Percentiles rank a stretch among this genome's conserved stretches.
Evolutionary conservation across 2,888 invertebrate genomes (phyloP).

Genomic region (Trilocha varians): DNA sequence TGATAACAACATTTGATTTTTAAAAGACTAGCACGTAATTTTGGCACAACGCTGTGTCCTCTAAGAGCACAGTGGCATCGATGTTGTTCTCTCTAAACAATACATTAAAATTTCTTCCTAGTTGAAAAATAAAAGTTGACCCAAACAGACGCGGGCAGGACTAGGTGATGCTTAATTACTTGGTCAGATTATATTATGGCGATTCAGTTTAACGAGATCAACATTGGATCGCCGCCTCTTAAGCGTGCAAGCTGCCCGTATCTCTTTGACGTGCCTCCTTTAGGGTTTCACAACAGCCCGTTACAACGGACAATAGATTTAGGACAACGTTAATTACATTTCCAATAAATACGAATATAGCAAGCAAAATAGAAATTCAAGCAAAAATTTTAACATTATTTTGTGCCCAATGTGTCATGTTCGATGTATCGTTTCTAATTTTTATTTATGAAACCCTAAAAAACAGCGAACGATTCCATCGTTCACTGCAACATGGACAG

Average conservation of each 20-base stretch:
- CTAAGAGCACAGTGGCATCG: constrained; percentile 55
- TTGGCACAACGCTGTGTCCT: constrained; percentile 68
- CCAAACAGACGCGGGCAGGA: constrained; percentile 12
- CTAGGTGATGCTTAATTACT: constrained; percentile 5
- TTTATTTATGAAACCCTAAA: constrained; percentile 63
- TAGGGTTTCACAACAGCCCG: constrained; percentile 49
- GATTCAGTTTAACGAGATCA: constrained; percentile 7
- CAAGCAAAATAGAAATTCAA: constrained; percentile 51
- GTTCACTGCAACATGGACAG: constrained; percentile 60
- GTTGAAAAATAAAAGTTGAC: constrained; percentile 36
- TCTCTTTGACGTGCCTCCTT: constrained; percentile 16
- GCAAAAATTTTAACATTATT: constrained; percentile 45
- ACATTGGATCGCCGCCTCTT: constrained; percentile 4
- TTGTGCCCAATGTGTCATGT: constrained; percentile 73
- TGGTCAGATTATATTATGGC: constrained; percentile 5
- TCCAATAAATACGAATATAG: constrained; percentile 37
- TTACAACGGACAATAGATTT: constrained; percentile 32
- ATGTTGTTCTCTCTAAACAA: constrained; percentile 57
- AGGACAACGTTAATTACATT: constrained; percentile 40
- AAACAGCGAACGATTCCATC: constrained; percentile 51
- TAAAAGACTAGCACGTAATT: constrained; percentile 71
- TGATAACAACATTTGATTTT: constrained; percentile 67
- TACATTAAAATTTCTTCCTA: constrained; percentile 37
- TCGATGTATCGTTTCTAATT: constrained; percentile 67
- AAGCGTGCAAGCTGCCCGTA: constrained; percentile 13